Percentiles rank a stretch among this genome's conserved stretches.
Evolutionary conservation across 1,140 invertebrate species (phyloP).

Genomic region (Pogonomyrmex barbatus): DNA sequence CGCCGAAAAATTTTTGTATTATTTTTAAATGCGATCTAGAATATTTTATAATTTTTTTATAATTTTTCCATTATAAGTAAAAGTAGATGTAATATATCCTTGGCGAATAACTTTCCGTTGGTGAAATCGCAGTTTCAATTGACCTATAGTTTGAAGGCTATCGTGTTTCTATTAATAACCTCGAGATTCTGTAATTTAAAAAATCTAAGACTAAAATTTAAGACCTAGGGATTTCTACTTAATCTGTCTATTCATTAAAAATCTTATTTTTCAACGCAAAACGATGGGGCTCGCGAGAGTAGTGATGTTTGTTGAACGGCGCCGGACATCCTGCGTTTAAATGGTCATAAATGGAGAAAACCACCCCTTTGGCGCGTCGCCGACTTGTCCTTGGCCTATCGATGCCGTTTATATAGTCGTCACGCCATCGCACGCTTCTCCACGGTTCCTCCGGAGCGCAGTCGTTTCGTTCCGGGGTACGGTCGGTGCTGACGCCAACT

Average conservation of each 20-base stretch:
- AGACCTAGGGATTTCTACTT: neutral
- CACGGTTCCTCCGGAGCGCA: neutral
- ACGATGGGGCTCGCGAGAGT: neutral
- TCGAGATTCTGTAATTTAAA: neutral
- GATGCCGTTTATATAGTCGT: conserved; percentile 67
- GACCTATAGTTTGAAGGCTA: neutral
- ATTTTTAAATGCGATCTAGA: too few species aligned
- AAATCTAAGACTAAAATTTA: neutral
- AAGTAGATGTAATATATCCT: too few species aligned
- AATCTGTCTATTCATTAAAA: neutral
- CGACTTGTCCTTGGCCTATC: conserved; percentile 72
- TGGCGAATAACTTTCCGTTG: neutral
- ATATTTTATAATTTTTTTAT: too few species aligned
- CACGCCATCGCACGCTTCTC: conserved; percentile 47
- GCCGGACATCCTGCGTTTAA: neutral
- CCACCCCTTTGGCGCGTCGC: neutral
- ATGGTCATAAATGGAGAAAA: neutral
- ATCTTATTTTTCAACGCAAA: neutral
- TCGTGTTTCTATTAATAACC: neutral
- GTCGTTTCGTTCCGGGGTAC: conserved; percentile 4
- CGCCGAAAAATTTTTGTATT: too few species aligned
- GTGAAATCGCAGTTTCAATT: too few species aligned
- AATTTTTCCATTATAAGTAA: too few species aligned
- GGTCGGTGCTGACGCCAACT: conserved; percentile 74
- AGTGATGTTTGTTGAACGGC: neutral